Evolutionary conservation across 2,113 vertebrate genomes (phyloP), one percentile per base, ranked within the genome.

Genomic region (Mungos mungo): DNA sequence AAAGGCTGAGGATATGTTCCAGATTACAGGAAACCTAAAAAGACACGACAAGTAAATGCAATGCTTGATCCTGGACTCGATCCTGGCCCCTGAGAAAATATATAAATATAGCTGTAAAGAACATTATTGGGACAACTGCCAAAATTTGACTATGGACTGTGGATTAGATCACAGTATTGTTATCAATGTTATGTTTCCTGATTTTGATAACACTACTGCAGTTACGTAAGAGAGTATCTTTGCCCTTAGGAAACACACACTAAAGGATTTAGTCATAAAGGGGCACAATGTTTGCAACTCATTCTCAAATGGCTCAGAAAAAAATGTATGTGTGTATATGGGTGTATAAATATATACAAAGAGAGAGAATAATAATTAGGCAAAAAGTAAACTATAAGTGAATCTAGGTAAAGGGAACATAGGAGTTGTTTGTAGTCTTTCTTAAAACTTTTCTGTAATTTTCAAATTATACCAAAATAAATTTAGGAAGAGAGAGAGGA

Each of bases 391-490:
- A 69, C 3, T 71, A 45, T 0, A 72, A 21, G 21, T 92, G 31
- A 85, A 65, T 72, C 41, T 66, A 66, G 7, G 23, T 69, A 79
- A 85, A 82, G 11, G 45, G 60, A 80, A 63, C 74, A 29, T 79
- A 23, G 35, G 18, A 50, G 23, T 21, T 83, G 27, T 80, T 47
- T 50, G 5, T 41, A 54, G 29, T 76, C 10, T n/a, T n/a, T 77
- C 29, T 90, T 74, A 57, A 8, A 82, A 80, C 19, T 93, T 96
- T 96, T 84, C 68, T n/a, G 0, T 81, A 91, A 52, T 41, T 91
- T 60, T 95, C 68, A 97, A 95, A 86, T 72, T 90, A 38, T 45
- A 68, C 33, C 89, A 81, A 92, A 97, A 89, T 80, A 93, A 96
- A 71, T 52, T 93, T 88, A 79, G 68, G 52, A 25, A 83, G 52